A percentile compares a stretch with the other conserved stretches of the same genome.
These are phyloP conservation scores for Dilophus febrilis DNA, from an alignment of 2,888 invertebrate genomes.

Conservation along the genomic window DNA sequence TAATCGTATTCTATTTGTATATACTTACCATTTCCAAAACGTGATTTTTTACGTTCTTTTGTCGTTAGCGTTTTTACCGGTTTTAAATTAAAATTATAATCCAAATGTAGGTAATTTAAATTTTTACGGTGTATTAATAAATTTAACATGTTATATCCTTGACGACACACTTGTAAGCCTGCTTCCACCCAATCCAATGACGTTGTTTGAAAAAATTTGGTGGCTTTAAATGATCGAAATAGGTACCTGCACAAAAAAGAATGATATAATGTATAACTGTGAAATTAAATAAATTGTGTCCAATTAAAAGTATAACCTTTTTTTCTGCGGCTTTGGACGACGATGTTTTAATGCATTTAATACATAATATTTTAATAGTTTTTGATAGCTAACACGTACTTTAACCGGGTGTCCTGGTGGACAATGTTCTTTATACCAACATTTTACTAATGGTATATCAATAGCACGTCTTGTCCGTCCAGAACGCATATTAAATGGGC, in stretches of 20 bases:
- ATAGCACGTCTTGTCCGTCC: conserved; percentile 86
- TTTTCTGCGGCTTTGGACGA: conserved; percentile 97
- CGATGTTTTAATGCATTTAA: conserved; percentile 94
- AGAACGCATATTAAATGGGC: conserved; percentile 94
- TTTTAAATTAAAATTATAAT: conserved; percentile 99
- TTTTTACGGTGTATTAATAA: conserved; percentile 97
- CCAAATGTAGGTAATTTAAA: conserved; percentile 96
- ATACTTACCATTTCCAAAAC: conserved; percentile 74
- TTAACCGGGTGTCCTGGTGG: conserved; percentile 96
- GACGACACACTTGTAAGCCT: conserved; percentile 92
- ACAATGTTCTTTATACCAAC: conserved; percentile 91
- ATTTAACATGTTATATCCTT: conserved; percentile 99
- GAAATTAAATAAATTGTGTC: conserved; percentile 1
- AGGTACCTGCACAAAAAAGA: conserved; percentile 46
- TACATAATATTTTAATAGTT: conserved; percentile 94
- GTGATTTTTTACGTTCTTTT: conserved; percentile 96
- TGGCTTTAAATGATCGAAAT: conserved; percentile 98
- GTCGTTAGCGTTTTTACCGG: conserved; percentile 99
- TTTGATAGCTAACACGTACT: conserved; percentile 98
- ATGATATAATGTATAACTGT: conserved; percentile 2
- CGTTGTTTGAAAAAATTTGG: conserved; percentile 99
- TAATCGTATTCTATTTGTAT: neutral
- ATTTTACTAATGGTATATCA: conserved; percentile 93
- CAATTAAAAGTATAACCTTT: conserved; percentile 40
- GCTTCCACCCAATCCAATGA: conserved; percentile 99